Percentiles rank a stretch among this genome's conserved stretches.
phyloP scores from a whole-genome alignment of 2,113 vertebrate species.

The Hippocampus zosterae region DNA sequence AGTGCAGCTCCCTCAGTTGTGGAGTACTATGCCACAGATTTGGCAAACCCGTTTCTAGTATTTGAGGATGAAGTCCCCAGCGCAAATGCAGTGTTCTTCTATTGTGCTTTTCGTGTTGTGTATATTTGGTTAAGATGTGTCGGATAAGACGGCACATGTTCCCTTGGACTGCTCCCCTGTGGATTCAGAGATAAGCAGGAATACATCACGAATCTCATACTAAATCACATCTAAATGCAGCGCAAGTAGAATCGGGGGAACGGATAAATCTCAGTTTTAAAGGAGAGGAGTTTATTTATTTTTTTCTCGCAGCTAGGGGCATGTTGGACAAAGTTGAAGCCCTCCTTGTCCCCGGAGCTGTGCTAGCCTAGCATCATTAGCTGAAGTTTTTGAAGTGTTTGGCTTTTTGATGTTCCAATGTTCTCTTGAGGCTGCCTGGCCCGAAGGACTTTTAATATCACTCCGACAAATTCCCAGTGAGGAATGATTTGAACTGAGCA shows the following conservation, averaged over 20 bases:
- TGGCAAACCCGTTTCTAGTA: slow-evolving; percentile 14
- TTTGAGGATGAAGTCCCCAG: slow-evolving; percentile 12
- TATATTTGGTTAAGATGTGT: slow-evolving; percentile 42
- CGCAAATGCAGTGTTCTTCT: slow-evolving; percentile 16
- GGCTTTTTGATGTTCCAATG: slow-evolving; percentile 77
- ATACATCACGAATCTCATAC: slow-evolving; percentile 58
- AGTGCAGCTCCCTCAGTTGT: slow-evolving; percentile 46
- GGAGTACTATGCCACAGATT: slow-evolving; percentile 21
- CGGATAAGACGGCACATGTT: slow-evolving; percentile 46
- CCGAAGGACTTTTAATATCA: slow-evolving; percentile 79
- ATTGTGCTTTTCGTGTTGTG: slow-evolving; percentile 27
- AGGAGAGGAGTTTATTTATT: slow-evolving; percentile 57
- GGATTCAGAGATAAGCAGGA: slow-evolving; percentile 44
- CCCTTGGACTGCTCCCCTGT: slow-evolving; percentile 29
- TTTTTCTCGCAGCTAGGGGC: slow-evolving; percentile 42
- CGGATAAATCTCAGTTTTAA: slow-evolving; percentile 70
- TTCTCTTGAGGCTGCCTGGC: slow-evolving; percentile 74
- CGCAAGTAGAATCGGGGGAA: slow-evolving; percentile 39
- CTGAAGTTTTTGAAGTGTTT: slow-evolving; percentile 80
- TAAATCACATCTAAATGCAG: slow-evolving; percentile 60
- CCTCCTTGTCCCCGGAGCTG: slow-evolving; percentile 62
- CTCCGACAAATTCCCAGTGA: slow-evolving; percentile 77
- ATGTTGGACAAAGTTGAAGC: slow-evolving; percentile 63
- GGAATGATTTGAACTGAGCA: slow-evolving; percentile 77
- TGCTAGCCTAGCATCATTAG: slow-evolving; percentile 71